Base-by-base conservation (phyloP, 1,140 invertebrate species). In the Charaxes varanes region DNA sequence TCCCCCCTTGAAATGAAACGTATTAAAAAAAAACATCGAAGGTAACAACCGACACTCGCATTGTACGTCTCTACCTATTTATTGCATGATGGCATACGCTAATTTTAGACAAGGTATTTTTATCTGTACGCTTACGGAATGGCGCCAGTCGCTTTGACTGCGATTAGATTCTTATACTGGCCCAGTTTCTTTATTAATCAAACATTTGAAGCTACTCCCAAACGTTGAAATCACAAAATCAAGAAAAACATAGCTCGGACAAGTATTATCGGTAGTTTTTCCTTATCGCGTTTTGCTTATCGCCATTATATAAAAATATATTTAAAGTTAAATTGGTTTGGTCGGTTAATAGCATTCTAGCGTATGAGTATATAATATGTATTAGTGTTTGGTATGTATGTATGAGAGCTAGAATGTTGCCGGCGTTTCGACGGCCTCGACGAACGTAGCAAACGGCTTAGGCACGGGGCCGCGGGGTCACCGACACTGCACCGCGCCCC, bases 381-480 rank as follows among this genome's bases (percentile, higher is more conserved):
- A 16, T 6, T 15, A 28, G 13, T 43, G 31, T 32, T 44, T 36
- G n/a, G n/a, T n/a, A 19, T 22, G 27, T 30, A 26, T 35, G 41
- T 33, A 37, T 36, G 30, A 27, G 33, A 36, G 41, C 41, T 37
- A 44, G 33, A 44, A 36, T 31, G 28, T 15, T 18, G 33, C 12
- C 40, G 10, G 23, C 10, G 21, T 37, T 26, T 30, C 21, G 17
- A 31, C 54, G 59, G 55, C 58, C 67, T 74, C 64, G 58, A 52
- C 37, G 54, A 56, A 49, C 53, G 49, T 62, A 53, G 62, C 61
- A 53, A 66, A 58, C 55, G 48, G 40, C 45, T 37, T 41, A 48
- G 35, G 46, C 53, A 62, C 63, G 63, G 58, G 62, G 61, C 62
- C 70, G 69, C 47, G 74, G 62, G 74, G 74, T 79, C 74, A 79